phyloP scores from a whole-genome alignment of 1,140 invertebrate genomes.

The Saccostrea glomerata region DNA sequence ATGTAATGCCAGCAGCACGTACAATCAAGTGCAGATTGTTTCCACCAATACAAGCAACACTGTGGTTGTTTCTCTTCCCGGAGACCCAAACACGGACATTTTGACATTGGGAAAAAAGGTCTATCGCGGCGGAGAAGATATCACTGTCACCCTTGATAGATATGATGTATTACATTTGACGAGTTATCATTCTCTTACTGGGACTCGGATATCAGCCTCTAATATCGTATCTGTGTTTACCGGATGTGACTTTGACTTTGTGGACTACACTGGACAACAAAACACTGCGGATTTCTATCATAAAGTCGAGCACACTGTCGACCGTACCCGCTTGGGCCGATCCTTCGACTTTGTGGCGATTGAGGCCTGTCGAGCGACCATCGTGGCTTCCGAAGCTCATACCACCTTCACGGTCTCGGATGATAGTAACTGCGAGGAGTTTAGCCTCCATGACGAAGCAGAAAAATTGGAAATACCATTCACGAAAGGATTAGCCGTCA shows the following conservation, averaged over 20 bases:
- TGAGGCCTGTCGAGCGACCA: neutral
- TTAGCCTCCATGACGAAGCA: neutral
- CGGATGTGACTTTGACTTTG: neutral
- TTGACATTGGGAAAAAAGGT: neutral
- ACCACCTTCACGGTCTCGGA: neutral
- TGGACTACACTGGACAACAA: too few relatives aligned
- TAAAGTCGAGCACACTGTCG: neutral
- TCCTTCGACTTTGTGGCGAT: neutral
- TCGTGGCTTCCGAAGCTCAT: neutral
- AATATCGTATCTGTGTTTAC: neutral
- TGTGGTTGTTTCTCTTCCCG: neutral
- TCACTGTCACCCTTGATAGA: neutral
- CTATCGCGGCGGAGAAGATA: neutral
- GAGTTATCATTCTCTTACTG: neutral
- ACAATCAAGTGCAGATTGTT: neutral
- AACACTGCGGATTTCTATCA: neutral
- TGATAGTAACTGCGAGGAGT: neutral
- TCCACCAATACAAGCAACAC: neutral
- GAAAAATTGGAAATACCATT: neutral
- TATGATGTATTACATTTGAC: neutral
- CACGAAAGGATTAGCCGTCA: neutral
- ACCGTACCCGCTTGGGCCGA: neutral
- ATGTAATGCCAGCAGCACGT: neutral
- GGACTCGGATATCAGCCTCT: neutral
- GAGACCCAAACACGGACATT: neutral